Conservation (phyloP, 2,113 vertebrate species). For the Colistium nudipinnis region DNA sequence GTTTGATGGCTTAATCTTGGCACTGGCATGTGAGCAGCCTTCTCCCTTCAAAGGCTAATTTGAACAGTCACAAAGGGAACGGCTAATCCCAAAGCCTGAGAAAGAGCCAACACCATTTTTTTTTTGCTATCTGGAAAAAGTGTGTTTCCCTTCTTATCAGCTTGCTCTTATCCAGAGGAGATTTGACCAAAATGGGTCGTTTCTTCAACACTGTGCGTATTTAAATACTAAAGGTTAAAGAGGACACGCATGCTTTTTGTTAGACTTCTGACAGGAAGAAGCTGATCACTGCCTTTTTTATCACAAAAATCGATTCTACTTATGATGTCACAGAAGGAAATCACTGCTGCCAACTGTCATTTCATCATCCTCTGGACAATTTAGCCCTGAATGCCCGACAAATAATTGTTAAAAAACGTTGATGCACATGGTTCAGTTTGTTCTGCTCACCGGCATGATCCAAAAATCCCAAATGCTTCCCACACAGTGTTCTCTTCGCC, state of each 20-base stretch:
- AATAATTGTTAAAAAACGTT: not conserved
- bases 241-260: not conserved
- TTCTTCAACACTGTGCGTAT: not conserved
- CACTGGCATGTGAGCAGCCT: not conserved
- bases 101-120: not conserved
- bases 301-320: not conserved
- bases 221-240: not conserved
- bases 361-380: not conserved
- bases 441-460: not conserved
- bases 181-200: not conserved
- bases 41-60: not conserved
- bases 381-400: not conserved
- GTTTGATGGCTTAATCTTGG: constrained; percentile 13
- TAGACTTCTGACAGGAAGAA: not conserved
- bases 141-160: not conserved
- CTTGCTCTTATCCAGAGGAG: not conserved
- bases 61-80: constrained; percentile 1
- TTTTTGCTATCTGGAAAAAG: not conserved
- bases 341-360: not conserved
- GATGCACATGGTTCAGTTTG: not conserved
- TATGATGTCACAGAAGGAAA: not conserved
- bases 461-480: not conserved
- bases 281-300: not conserved
- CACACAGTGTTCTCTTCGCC: not conserved
- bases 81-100: not conserved